phyloP scores from a whole-genome alignment of 2,888 invertebrate genomes.

The Caenorhabditis macrosperma region DNA sequence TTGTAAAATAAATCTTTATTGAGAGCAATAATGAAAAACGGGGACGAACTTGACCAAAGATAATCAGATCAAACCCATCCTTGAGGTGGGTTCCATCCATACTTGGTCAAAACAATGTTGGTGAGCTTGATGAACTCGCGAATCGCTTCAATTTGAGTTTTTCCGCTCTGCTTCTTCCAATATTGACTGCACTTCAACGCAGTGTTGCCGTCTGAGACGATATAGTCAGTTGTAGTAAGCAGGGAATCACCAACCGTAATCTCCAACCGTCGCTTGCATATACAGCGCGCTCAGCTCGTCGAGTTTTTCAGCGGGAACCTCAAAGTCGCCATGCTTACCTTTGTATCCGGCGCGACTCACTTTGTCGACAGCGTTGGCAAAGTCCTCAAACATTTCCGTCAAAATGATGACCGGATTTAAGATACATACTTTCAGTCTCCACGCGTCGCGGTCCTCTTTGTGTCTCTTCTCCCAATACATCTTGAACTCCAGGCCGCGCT shows the following conservation, averaged over 20 bases:
- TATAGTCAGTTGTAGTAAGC: neutral
- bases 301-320: constrained; percentile 67
- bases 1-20: too few species aligned
- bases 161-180: constrained; percentile 67
- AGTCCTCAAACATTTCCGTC: constrained; percentile 61
- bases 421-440: constrained; percentile 66
- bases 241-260: constrained; percentile 60
- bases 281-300: constrained; percentile 68
- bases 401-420: too few species aligned
- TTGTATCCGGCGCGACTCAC: constrained; percentile 73
- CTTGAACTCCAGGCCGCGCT: constrained; percentile 67
- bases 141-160: constrained; percentile 66
- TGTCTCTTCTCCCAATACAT: constrained; percentile 72
- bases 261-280: constrained; percentile 71
- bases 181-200: constrained; percentile 59
- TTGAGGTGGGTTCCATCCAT: constrained; percentile 75
- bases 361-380: constrained; percentile 73
- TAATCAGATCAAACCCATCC: constrained; percentile 71
- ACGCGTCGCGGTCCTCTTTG: constrained; percentile 68
- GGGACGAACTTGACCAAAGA: too few species aligned
- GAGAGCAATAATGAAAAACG: too few species aligned
- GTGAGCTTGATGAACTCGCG: constrained; percentile 70
- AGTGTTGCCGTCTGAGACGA: constrained; percentile 61
- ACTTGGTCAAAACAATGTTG: constrained; percentile 70
- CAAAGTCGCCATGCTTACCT: constrained; percentile 73